These are phyloP conservation scores for Parazoanthus swiftii DNA, from an alignment of 92 coral and sea anemone genomes.

Conservation along the genomic window DNA sequence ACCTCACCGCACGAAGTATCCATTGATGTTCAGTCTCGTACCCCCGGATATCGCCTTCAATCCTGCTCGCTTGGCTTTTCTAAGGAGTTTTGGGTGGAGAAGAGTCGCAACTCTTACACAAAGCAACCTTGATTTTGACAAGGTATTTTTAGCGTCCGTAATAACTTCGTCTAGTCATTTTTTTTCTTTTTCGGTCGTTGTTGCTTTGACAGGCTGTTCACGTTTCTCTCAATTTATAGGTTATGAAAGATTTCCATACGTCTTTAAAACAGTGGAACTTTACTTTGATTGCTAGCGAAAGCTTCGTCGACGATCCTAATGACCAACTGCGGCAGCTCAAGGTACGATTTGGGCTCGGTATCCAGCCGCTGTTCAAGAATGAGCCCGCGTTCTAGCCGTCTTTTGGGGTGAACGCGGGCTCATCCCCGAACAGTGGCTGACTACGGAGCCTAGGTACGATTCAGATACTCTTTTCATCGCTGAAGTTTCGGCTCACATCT, in stretches of 20 bases:
- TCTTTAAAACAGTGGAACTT: conserved; percentile 45
- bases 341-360: conserved; percentile 29
- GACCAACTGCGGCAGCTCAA: conserved; percentile 47
- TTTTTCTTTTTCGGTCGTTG: not conserved
- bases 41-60: conserved; percentile 60
- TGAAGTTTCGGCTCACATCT: too few species aligned
- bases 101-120: conserved; percentile 70
- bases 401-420: too few species aligned
- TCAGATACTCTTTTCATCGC: too few species aligned
- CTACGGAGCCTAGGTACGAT: conserved; percentile 39
- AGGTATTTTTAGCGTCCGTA: conserved; percentile 29
- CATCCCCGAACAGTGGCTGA: too few species aligned
- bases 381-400: too few species aligned
- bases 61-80: conserved; percentile 63
- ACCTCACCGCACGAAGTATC: conserved; percentile 51
- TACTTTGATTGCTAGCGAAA: conserved; percentile 58
- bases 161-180: not conserved
- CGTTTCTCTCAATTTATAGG: conserved; percentile 31
- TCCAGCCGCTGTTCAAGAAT: too few species aligned
- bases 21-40: conserved; percentile 55
- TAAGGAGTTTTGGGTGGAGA: conserved; percentile 62
- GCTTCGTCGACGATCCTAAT: conserved; percentile 47
- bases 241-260: conserved; percentile 54
- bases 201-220: not conserved
- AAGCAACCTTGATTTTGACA: conserved; percentile 39